Evolutionary conservation across 2,113 vertebrate genomes (phyloP).

Genomic region (Verasper variegatus): DNA sequence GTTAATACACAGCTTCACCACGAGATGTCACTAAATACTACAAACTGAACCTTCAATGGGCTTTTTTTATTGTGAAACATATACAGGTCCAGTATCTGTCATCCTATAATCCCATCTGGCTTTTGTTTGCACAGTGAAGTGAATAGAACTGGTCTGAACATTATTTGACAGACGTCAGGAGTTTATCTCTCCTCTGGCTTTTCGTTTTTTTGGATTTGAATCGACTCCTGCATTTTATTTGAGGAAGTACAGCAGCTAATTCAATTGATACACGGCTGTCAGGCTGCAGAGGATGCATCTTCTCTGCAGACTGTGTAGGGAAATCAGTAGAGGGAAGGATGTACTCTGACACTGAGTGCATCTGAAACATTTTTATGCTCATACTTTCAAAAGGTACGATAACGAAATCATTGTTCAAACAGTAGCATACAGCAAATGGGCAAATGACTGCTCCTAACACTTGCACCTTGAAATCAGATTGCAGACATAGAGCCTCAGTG

Average conservation of each 20-base stretch:
- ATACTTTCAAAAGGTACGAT: neutral
- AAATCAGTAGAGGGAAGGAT: neutral
- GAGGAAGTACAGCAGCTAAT: neutral
- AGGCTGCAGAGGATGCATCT: neutral
- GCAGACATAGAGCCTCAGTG: neutral
- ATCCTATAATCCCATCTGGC: too few relatives aligned
- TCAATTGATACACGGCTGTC: neutral
- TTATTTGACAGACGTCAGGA: neutral
- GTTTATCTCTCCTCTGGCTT: neutral
- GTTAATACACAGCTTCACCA: neutral
- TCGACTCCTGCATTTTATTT: neutral
- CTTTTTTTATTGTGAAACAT: neutral
- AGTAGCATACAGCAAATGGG: neutral
- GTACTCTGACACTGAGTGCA: neutral
- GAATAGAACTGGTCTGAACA: neutral
- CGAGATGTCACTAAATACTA: neutral
- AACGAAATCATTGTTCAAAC: neutral
- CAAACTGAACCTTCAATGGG: neutral
- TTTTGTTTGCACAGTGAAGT: too few relatives aligned
- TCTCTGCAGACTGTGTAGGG: neutral
- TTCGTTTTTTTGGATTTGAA: neutral
- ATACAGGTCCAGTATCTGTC: neutral
- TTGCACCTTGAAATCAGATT: neutral
- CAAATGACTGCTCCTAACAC: neutral
- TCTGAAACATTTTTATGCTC: slow-evolving; percentile 6